Base-by-base conservation (phyloP, 2,113 vertebrate species). In the Cheirogaleus medius region DNA sequence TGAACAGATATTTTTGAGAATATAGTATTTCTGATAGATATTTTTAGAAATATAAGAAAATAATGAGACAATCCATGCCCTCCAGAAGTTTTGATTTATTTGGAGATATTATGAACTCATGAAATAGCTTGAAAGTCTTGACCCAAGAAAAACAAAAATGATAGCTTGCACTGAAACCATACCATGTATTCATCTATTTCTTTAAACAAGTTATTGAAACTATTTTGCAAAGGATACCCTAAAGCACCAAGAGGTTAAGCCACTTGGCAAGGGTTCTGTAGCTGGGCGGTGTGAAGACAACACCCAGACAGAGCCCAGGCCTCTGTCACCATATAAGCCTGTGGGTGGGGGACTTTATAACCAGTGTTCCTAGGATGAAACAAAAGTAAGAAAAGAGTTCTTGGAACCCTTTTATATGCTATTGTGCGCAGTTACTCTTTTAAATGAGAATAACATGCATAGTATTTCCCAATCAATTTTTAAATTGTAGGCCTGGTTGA, bases 61-160 rank as follows among this genome's bases (percentile, higher is more conserved):
- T 87, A 91, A 58, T 90, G 76, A 83, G 25, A 44, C 0, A 81
- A 44, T 4, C 6, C 8, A 21, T 93, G 37, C 17, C 34, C 1
- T 42, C 37, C n/a, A 39, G 77, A 95, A 76, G 49, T 91, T n/a
- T 88, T 87, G 13, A 20, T 94, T 92, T 82, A 92, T 60, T 90
- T n/a, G 34, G 42, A 63, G 47, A 82, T 63, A 85, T 9, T 85
- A 80, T n/a, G 82, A 52, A 94, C 18, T 91, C 58, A 71, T 87
- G 20, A 82, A 87, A 29, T 90, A 73, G 15, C 60, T 63, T 83
- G 6, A 68, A 15, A 76, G 13, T 60, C 27, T 39, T 89, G 34
- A 63, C 6, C 6, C n/a, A 87, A 93, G 58, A 34, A 76, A 91
- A 68, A 77, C 12, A 76, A 92, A 73, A 90, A 10, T 47, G 37